These are phyloP conservation scores for Catharus ustulatus DNA, from an alignment of 2,797 vertebrate species.

Conservation along the genomic window DNA sequence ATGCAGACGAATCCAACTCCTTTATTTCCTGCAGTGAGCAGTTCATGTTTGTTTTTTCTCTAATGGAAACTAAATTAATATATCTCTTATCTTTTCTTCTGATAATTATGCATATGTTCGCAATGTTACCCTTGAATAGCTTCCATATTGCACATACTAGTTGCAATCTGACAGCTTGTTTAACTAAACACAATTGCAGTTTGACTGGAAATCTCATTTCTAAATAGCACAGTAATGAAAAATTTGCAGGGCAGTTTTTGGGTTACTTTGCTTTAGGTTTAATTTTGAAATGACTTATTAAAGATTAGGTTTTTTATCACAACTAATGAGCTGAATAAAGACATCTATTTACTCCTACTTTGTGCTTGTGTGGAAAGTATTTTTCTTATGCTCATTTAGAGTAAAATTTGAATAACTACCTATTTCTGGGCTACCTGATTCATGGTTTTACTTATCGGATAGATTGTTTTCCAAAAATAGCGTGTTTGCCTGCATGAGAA, in stretches of 20 bases:
- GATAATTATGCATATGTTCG: constrained; percentile 32
- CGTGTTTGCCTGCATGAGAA: background rate
- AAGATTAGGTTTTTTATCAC: constrained; percentile 26
- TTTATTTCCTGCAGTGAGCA: background rate
- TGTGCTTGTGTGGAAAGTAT: background rate
- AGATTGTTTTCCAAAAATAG: background rate
- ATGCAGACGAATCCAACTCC: background rate
- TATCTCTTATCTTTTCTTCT: background rate
- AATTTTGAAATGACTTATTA: constrained; percentile 1
- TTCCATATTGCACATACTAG: background rate
- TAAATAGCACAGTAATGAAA: constrained; percentile 2
- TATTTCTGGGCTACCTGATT: background rate
- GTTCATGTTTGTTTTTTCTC: background rate
- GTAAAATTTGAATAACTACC: background rate
- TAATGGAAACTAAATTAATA: constrained; percentile 35
- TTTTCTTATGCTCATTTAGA: background rate
- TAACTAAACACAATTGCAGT: constrained; percentile 11
- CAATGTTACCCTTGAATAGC: constrained; percentile 15
- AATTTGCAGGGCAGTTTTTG: constrained; percentile 7
- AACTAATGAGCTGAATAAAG: background rate
- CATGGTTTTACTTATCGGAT: background rate
- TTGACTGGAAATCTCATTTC: background rate
- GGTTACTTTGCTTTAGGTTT: constrained; percentile 15
- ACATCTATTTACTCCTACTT: background rate
- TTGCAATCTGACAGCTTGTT: constrained; percentile 17